Evolutionary conservation across 2,888 invertebrate genomes (phyloP), one percentile per base, ranked within the genome.

Genomic region (Erebia epiphron): DNA sequence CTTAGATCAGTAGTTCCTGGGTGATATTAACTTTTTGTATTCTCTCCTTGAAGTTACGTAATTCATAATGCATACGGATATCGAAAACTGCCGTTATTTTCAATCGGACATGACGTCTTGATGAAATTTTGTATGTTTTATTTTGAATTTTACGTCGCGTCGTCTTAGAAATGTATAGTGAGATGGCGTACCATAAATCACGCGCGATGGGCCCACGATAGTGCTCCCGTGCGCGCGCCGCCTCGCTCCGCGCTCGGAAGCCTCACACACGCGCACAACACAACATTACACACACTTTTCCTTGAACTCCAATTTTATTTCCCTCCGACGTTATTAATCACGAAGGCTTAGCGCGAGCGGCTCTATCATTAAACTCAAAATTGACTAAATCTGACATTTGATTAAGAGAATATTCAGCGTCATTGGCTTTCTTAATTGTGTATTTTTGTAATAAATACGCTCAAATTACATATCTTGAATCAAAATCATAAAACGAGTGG

Each of bases 301-400:
- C 82, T 80, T 84, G 83, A 86, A 83, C 84, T 82, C 78, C 80
- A 82, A 84, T 85, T 83, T 82, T 78, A 81, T 83, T 82, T 78
- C 80, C 82, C 80, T 83, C 83, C 78, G 81, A 78, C 79, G 70
- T 83, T 75, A 92, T 92, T 88, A 88, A 91, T 92, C 90, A 91
- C 79, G 76, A 71, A 73, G 84, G 88, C 87, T 92, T 91, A 91
- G 82, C 85, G 82, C 83, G 77, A 81, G 83, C 82, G 85, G 84
- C 83, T 83, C 86, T 87, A 88, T 90, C 86, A 90, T 90, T 91
- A 90, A 84, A 88, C 83, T 81, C 84, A 89, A 90, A 89, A 84
- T 87, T 89, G 83, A 86, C 88, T 85, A 91, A 91, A 92, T 92
- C 92, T 83, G 91, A 92, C 91, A 77, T 90, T 90, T 90, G 90